These are phyloP conservation scores for Drosophila subquinaria DNA, from an alignment of 2,888 invertebrate genomes.

Conservation along the genomic window DNA sequence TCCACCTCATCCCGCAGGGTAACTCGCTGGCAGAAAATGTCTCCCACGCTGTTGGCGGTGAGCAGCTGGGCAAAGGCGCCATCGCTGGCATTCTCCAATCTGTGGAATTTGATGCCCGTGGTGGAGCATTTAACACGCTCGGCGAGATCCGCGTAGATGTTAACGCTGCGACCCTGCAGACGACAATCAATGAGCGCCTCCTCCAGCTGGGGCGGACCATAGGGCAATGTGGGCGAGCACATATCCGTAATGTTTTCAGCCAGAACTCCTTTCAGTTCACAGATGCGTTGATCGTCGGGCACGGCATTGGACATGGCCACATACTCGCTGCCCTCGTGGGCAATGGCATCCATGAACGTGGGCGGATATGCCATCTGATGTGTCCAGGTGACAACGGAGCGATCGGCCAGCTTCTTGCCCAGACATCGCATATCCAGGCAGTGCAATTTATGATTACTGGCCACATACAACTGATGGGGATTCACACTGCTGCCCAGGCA, in stretches of 20 bases:
- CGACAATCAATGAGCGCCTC: slow-evolving; percentile 68
- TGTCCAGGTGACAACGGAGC: slow-evolving; percentile 77
- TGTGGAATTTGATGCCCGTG: slow-evolving; percentile 77
- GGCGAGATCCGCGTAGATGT: slow-evolving; percentile 68
- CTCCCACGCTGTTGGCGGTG: slow-evolving; percentile 81
- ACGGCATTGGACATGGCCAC: slow-evolving; percentile 72
- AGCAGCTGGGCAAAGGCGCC: slow-evolving; percentile 65
- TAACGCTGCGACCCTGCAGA: slow-evolving; percentile 57
- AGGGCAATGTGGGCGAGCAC: slow-evolving; percentile 72
- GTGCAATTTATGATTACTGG: slow-evolving; percentile 82
- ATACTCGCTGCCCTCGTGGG: slow-evolving; percentile 67
- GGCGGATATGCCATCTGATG: slow-evolving; percentile 82
- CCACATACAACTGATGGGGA: slow-evolving; percentile 80
- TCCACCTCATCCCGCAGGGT: slow-evolving; percentile 47
- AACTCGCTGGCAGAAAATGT: slow-evolving; percentile 71
- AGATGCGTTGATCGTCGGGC: slow-evolving; percentile 78
- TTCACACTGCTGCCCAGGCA: slow-evolving; percentile 72
- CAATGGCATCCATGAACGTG: slow-evolving; percentile 71
- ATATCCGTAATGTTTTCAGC: slow-evolving; percentile 35
- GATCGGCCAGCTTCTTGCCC: slow-evolving; percentile 61
- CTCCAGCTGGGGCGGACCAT: slow-evolving; percentile 72
- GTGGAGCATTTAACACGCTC: slow-evolving; percentile 75
- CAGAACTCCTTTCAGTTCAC: slow-evolving; percentile 60
- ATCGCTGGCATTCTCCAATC: slow-evolving; percentile 37
- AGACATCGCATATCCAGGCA: slow-evolving; percentile 79